A percentile compares a stretch with the other conserved stretches of the same genome.
phyloP scores from a whole-genome alignment of 37 sponge, comb jelly and placozoan genomes.

The Axinella damicornis region DNA sequence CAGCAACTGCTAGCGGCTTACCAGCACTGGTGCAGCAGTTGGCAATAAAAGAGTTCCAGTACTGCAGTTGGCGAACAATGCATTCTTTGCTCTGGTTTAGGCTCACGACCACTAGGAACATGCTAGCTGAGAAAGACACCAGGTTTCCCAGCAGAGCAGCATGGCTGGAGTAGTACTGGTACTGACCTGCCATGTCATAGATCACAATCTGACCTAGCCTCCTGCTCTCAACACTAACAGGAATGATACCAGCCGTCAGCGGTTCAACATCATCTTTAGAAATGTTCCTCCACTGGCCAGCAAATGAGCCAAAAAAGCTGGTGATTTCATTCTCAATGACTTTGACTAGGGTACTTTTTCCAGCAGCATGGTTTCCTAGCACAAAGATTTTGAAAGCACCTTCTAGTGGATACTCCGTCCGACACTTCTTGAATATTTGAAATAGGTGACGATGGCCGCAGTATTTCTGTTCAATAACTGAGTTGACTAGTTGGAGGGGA shows the following conservation, averaged over 20 bases:
- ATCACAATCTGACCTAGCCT: conserved; percentile 12
- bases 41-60: conserved; percentile 18
- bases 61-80: background rate
- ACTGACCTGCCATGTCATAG: conserved; percentile 28
- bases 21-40: background rate
- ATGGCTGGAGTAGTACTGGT: conserved; percentile 11
- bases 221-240: background rate
- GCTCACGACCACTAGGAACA: conserved; percentile 6
- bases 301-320: background rate
- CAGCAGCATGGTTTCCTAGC: conserved; percentile 1
- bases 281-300: background rate
- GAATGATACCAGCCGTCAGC: conserved; percentile 20
- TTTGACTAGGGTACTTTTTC: conserved; percentile 13
- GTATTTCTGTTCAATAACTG: too few species aligned
- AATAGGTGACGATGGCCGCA: too few species aligned
- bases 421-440: too few species aligned
- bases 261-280: background rate
- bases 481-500: too few species aligned
- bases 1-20: background rate
- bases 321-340: background rate
- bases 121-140: background rate
- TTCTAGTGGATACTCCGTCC: background rate
- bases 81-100: background rate
- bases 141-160: conserved; percentile 6
- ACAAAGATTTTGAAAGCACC: background rate